phyloP scores from a whole-genome alignment of 2,888 invertebrate species.

The Helleia helle region DNA sequence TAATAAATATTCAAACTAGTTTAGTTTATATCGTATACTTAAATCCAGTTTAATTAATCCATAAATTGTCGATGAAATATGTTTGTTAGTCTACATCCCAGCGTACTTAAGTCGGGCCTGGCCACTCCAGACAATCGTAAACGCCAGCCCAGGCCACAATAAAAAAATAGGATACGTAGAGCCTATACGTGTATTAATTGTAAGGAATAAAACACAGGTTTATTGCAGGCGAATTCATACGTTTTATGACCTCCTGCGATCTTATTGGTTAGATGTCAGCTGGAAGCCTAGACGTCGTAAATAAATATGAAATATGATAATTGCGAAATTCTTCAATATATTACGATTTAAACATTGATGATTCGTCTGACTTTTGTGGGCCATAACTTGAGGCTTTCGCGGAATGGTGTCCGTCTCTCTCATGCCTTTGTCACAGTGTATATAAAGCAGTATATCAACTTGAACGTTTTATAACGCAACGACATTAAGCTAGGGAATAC shows the following conservation, averaged over 20 bases:
- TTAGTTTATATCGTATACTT: too few relatives aligned
- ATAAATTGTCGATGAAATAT: neutral
- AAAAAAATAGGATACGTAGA: conserved; percentile 42
- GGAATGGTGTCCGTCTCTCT: conserved; percentile 34
- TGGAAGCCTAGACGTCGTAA: conserved; percentile 68
- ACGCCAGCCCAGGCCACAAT: conserved; percentile 27
- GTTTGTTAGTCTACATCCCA: neutral
- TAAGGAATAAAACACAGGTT: conserved; percentile 57
- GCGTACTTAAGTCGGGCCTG: too few relatives aligned
- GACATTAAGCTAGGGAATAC: too few relatives aligned
- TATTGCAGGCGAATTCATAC: conserved; percentile 53
- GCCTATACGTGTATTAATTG: conserved; percentile 46
- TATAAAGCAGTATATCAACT: neutral
- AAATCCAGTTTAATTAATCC: too few relatives aligned
- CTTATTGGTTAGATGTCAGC: conserved; percentile 60
- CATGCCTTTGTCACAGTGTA: conserved; percentile 13
- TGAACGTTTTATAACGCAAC: too few relatives aligned
- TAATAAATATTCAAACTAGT: too few relatives aligned
- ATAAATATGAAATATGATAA: conserved; percentile 73
- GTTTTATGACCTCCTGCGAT: conserved; percentile 59
- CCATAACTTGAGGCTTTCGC: conserved; percentile 58
- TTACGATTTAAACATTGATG: conserved; percentile 72
- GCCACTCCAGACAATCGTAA: conserved; percentile 39
- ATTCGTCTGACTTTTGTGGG: conserved; percentile 67
- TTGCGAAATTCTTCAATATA: conserved; percentile 73